Percentiles rank a stretch among this genome's conserved stretches.
These are phyloP conservation scores for Bombylius discolor DNA, from an alignment of 2,888 invertebrate species.

Conservation along the genomic window DNA sequence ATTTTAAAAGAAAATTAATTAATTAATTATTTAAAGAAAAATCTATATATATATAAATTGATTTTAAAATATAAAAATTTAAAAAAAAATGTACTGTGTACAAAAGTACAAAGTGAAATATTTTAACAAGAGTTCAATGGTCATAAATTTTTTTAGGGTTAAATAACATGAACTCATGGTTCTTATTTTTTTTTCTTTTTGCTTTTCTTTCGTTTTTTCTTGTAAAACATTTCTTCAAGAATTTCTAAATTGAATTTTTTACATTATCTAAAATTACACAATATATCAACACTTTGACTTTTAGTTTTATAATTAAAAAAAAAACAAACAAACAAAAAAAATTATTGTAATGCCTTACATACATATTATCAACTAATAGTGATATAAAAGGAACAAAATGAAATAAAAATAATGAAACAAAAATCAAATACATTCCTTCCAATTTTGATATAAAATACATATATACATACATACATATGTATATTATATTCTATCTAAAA, in stretches of 20 bases:
- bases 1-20: no score
- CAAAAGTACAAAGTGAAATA: no score
- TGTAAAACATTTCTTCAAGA: background rate
- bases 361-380: background rate
- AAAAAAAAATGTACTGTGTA: no score
- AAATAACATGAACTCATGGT: conserved; percentile 1
- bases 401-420: background rate
- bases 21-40: no score
- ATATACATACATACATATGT: no score
- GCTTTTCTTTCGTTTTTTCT: no score
- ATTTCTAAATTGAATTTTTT: background rate
- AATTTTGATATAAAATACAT: no score
- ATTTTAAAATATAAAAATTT: no score
- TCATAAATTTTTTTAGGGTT: conserved; percentile 1
- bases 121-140: background rate
- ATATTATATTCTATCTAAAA: background rate
- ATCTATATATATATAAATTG: no score
- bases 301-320: background rate
- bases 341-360: no score
- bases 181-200: background rate
- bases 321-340: background rate
- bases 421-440: background rate
- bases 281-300: no score
- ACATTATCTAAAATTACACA: no score
- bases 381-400: background rate